A percentile compares a stretch with the other conserved stretches of the same genome.
Evolutionary conservation across 2,888 invertebrate genomes (phyloP).

Genomic region (Syrista parreyssii): DNA sequence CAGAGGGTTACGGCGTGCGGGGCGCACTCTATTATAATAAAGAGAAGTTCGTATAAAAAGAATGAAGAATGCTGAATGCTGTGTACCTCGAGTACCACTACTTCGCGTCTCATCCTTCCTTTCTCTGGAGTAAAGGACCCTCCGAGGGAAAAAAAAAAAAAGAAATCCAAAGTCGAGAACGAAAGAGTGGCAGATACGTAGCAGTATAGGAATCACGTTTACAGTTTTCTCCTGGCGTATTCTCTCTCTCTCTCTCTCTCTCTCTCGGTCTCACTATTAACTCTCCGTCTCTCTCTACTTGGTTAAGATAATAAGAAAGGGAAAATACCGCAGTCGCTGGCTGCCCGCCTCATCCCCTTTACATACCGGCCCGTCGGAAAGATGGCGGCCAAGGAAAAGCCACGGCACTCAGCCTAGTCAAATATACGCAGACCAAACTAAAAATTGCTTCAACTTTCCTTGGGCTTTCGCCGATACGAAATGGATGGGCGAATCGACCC

Average conservation of each 20-base stretch:
- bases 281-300: neutral
- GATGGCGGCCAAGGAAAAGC: neutral
- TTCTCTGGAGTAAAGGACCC: neutral
- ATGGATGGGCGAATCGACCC: neutral
- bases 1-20: too few species aligned
- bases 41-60: too few species aligned
- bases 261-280: neutral
- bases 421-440: neutral
- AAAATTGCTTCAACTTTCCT: slow-evolving; percentile 3
- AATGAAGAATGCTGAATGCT: too few species aligned
- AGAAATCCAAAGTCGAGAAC: neutral
- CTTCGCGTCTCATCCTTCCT: too few species aligned
- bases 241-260: neutral
- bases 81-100: too few species aligned
- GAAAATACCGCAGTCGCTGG: neutral
- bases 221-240: neutral
- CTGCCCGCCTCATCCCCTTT: neutral
- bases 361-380: neutral
- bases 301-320: neutral
- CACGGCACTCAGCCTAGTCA: neutral
- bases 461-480: neutral
- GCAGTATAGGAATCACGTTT: neutral
- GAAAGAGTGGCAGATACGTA: neutral
- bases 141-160: neutral
- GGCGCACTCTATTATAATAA: too few species aligned